Evolutionary conservation across 2,888 invertebrate genomes (phyloP), one percentile per base, ranked within the genome.

Genomic region (Serripes groenlandicus): DNA sequence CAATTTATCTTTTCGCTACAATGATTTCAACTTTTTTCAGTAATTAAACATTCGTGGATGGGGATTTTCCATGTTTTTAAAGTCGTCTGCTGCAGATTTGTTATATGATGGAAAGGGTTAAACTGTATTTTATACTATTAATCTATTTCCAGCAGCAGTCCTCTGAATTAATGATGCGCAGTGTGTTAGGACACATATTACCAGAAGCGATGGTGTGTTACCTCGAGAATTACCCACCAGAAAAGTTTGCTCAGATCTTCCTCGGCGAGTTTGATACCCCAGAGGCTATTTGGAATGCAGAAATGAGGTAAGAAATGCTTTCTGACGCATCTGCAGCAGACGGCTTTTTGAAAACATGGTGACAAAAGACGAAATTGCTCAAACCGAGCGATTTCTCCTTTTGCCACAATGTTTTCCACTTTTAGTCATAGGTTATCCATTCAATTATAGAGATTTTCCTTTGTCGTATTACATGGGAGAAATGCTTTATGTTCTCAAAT

Each of bases 161-260:
- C 32, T 94, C 94, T 7, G 94, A 94, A 83, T 97, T 99, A 91
- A 97, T 98, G 97, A 97, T 97, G 93, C 96, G 98, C 75, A 99
- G 98, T 92, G 97, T 99, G 87, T 96, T 99, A 58, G 98, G 98
- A 0, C 98, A 98, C 92, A 95, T 99, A 75, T 95, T 99, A 75
- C 99, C 99, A 0, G 99, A 99, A 94, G 99, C 99, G 0, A 99
- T 99, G 98, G 98, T 99, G 0, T 99, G 98, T 93, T 99, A 99
- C 95, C 95, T 99, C 77, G 99, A 99, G 94, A 99, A 99, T 95
- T 99, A 99, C 93, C 99, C 99, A 0, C 96, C 99, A 0, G 99
- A 99, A 86, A 99, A 98, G 94, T 99, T 99, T 95, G 98, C 99
- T 0, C 98, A 99, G 95, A 94, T 99, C 26, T 95, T 95, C 89